Evolutionary conservation across 2,888 invertebrate species (phyloP).

Genomic region (Mesoligia furuncula): DNA sequence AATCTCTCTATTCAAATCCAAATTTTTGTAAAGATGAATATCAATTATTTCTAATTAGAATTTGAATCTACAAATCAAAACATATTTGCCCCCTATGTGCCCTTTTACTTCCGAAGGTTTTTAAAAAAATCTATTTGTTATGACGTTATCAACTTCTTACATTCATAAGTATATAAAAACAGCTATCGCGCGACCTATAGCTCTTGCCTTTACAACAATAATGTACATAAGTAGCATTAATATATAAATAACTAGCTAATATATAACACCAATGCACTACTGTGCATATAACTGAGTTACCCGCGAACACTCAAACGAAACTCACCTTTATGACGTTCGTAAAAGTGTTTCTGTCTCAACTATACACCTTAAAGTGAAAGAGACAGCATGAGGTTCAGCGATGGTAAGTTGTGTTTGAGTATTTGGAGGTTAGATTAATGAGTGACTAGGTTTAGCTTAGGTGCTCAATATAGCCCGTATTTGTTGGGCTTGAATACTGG

Average conservation of each 20-base stretch:
- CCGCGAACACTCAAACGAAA: slow-evolving; percentile 19
- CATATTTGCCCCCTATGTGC: neutral
- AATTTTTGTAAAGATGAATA: neutral
- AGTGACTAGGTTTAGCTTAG: slow-evolving; percentile 52
- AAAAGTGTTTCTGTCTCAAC: neutral
- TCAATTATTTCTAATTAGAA: neutral
- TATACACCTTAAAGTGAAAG: neutral
- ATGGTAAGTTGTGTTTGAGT: slow-evolving; percentile 30
- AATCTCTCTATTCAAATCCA: neutral
- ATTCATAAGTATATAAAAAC: slow-evolving; percentile 64
- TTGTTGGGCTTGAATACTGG: slow-evolving; percentile 19
- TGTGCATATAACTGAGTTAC: slow-evolving; percentile 19
- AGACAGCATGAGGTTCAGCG: neutral
- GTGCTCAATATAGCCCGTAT: slow-evolving; percentile 53
- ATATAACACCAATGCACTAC: slow-evolving; percentile 26
- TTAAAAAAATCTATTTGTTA: neutral
- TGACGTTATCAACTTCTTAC: slow-evolving; percentile 13
- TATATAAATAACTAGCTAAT: slow-evolving; percentile 50
- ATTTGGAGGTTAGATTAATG: slow-evolving; percentile 28
- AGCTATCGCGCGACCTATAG: slow-evolving; percentile 85
- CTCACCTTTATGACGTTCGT: neutral
- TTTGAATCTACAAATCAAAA: neutral
- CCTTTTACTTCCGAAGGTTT: neutral
- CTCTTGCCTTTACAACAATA: slow-evolving; percentile 83
- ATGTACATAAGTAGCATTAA: slow-evolving; percentile 65